Base-by-base conservation (phyloP, 2,113 vertebrate species). In the Hippocampus guttulatus region DNA sequence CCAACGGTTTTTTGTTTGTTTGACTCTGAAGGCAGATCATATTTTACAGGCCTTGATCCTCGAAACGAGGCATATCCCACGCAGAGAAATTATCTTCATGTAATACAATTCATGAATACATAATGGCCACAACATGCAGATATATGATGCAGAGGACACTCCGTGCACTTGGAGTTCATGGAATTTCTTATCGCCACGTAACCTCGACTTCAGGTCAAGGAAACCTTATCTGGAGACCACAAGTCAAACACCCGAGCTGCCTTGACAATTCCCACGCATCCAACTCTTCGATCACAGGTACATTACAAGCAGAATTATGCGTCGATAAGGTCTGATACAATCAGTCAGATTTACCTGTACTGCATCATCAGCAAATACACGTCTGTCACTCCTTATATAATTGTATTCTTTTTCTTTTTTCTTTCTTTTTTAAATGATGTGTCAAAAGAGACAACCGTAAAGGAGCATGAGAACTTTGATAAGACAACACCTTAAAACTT, bases 61-160 rank as follows among this genome's bases (percentile, higher is more conserved):
- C 25, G 55, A 3, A 58, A 25, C 55, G 25, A 58, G 55, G 16
- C 8, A 20, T 3, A 5, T 14, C 33, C 20, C 33, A 11, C 33
- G 33, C 10, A 38, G 4, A 38, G 5, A n/a, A 40, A 38, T 62
- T 3, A 58, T 25, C 15, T 33, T 61, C 16, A 2, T 14, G 4
- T 7, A 41, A 16, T 49, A 14, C 43, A 12, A 14, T 49, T 21
- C 16, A 45, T 63, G 14, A 45, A 45, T 12, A 25, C 40, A 51
- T 65, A 23, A 88, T 88, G 86, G 76, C 86, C 10, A 14, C 74
- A 12, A 80, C 6, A 14, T 63, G 76, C 76, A 70, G 81, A 5
- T 18, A 52, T 0, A 1, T 78, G 21, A 18, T 87, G 18, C 80
- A n/a, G 38, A 79, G 76, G 7, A 8, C 65, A 38, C 8, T 82